Conservation (phyloP, 1,140 invertebrate genomes). For the Hirudo medicinalis region DNA sequence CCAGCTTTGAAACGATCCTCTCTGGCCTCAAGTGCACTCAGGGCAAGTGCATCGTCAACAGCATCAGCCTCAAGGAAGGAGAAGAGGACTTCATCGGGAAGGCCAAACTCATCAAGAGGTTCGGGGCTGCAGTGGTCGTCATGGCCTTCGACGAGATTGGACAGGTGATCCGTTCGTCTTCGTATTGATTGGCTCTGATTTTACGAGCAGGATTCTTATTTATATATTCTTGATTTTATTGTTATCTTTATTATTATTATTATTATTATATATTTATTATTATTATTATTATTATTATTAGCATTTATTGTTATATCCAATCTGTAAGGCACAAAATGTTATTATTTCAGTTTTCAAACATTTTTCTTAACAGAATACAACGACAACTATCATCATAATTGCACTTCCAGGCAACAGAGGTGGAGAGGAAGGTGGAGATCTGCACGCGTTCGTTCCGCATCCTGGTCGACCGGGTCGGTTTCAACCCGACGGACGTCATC, state of each 20-base stretch:
- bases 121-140: conserved; percentile 51
- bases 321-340: no score
- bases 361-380: no score
- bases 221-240: no score
- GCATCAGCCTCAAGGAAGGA: conserved; percentile 51
- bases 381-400: no score
- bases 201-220: background rate
- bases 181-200: background rate
- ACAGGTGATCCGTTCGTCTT: conserved; percentile 35
- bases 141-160: conserved; percentile 46
- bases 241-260: no score
- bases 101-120: conserved; percentile 41
- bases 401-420: conserved; percentile 42
- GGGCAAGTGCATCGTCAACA: conserved; percentile 53
- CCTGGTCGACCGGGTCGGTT: conserved; percentile 44
- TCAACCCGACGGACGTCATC: conserved; percentile 51
- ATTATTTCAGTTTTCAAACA: no score
- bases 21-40: conserved; percentile 51
- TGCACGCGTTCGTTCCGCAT: conserved; percentile 47
- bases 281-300: no score
- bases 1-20: conserved; percentile 48
- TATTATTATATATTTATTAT: no score
- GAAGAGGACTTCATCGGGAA: conserved; percentile 47
- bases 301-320: no score
- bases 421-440: conserved; percentile 47